Evolutionary conservation across 2,113 vertebrate genomes (phyloP).

Genomic region (Rhombomys opimus): DNA sequence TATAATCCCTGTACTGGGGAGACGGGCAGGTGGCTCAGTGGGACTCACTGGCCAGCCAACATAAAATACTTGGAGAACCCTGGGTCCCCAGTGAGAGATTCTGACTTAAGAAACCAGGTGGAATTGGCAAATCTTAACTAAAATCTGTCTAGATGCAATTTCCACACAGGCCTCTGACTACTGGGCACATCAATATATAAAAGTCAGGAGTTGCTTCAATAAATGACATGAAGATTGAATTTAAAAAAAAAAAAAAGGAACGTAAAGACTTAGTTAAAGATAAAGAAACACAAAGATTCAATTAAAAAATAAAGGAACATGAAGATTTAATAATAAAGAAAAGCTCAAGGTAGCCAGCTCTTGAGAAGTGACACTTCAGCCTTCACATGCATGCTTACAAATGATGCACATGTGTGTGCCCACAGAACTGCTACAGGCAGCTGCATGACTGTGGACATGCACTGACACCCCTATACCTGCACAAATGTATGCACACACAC

Average conservation of each 20-base stretch:
- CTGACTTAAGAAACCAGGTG: not conserved
- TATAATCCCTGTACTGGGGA: not conserved
- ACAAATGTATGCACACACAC: too few species aligned
- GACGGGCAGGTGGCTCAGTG: not conserved
- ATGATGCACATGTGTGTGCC: not conserved
- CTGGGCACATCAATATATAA: not conserved
- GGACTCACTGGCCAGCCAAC: not conserved
- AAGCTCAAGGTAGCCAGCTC: not conserved
- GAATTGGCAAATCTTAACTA: too few species aligned
- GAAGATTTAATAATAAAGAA: not conserved
- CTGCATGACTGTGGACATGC: too few species aligned
- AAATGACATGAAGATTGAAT: not conserved
- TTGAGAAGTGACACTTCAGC: not conserved
- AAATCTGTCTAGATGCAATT: not conserved
- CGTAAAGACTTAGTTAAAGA: not conserved
- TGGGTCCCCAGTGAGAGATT: not conserved
- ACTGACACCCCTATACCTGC: not conserved
- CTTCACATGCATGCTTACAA: not conserved
- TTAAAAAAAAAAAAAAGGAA: not conserved
- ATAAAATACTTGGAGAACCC: not conserved
- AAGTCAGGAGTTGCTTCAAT: not conserved
- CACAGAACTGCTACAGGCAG: not conserved
- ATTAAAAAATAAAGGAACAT: not conserved
- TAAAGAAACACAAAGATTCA: not conserved
- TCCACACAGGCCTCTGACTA: not conserved